Base-by-base conservation (phyloP, 2,888 invertebrate species). In the Limnephilus lunatus region DNA sequence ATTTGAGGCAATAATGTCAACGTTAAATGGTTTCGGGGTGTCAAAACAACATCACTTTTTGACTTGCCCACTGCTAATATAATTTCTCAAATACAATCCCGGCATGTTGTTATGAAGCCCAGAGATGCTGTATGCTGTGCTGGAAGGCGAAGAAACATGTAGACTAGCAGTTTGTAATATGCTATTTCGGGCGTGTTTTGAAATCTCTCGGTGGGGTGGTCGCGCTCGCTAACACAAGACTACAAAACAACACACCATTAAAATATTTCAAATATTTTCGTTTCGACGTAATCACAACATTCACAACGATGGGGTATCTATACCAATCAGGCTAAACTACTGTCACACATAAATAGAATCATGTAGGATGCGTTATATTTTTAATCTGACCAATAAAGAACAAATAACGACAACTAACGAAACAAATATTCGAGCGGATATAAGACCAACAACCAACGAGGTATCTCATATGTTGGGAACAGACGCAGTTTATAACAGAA, bases 201-300 rank as follows among this genome's bases (percentile, higher is more conserved):
- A 87, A 87, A 87, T 87, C 68, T 87, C 87, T 53, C 68, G 53
- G 87, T 32, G 87, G 87, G 87, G 87, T 87, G 87, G 87, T 87
- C 87, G 87, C 19, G 31, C 87, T 87, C n/a, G 32, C 48, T 14
- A 30, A 87, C 32, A 87, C 87, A 12, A 25, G 12, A 35, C 85
- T 32, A n/a, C 31, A 82, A 30, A 68, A 82, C 32, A 82, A 30
- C 32, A 31, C 82, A 82, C 82, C 31, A 30, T 82, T 31, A 15
- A 68, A 68, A 68, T 25, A 68, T 68, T 68, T 25, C 5, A n/a
- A 68, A 68, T 68, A 25, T 68, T 68, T 68, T 68, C n/a, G 5
- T 68, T 5, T 68, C 68, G 9, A n/a, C 7, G n/a, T 68, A 68
- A 68, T 9, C 25, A 68, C 2, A 68, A 25, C 5, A n/a, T n/a